A percentile compares a stretch with the other conserved stretches of the same genome.
These are phyloP conservation scores for Xyrichtys novacula DNA, from an alignment of 2,797 vertebrate species.

Conservation along the genomic window DNA sequence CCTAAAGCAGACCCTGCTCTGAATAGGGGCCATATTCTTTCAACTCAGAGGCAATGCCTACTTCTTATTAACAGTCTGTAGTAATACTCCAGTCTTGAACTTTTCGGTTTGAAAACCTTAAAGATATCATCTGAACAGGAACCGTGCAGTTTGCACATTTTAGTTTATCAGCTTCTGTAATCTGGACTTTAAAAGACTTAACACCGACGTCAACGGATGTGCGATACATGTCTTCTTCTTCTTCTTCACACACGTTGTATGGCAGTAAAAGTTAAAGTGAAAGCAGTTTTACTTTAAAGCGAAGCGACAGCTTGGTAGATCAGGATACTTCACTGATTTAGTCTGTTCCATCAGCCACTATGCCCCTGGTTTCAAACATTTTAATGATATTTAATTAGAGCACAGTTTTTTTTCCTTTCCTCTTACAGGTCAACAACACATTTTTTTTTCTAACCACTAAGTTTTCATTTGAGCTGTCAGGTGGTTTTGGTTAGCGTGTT, in stretches of 20 bases:
- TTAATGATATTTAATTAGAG: no score
- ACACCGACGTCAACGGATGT: no score
- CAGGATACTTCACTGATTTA: no score
- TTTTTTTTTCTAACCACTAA: background rate
- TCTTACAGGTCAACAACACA: no score
- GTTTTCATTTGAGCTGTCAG: accelerated
- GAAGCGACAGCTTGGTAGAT: no score
- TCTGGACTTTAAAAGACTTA: background rate
- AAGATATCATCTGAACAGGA: background rate
- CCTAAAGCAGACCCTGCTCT: no score
- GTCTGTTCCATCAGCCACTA: no score
- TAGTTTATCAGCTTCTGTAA: background rate
- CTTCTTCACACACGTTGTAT: background rate
- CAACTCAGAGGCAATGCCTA: background rate
- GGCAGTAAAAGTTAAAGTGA: background rate
- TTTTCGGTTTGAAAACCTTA: background rate
- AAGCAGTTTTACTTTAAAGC: background rate
- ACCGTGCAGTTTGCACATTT: background rate
- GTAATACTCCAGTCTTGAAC: background rate
- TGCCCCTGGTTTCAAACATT: no score
- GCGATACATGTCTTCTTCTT: background rate
- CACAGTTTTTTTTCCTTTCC: no score
- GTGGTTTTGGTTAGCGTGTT: background rate
- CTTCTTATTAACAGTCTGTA: background rate
- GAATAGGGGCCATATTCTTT: no score